Conservation (phyloP, 1,140 invertebrate species). For the Prorops nasuta region DNA sequence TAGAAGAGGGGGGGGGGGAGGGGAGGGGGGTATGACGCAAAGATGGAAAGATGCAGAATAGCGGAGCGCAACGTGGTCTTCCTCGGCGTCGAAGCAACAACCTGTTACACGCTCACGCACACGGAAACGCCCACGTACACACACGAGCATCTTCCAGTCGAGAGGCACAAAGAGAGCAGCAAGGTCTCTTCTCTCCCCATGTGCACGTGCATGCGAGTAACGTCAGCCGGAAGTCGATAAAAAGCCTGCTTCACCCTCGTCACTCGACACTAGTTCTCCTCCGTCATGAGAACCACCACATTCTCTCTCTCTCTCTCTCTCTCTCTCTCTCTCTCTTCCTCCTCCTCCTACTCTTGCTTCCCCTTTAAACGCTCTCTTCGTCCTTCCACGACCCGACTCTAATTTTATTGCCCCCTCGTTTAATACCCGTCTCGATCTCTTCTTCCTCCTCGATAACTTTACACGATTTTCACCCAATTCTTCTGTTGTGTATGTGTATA, state of each 20-base stretch:
- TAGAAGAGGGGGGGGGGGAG: no score
- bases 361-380: slow-evolving; percentile 5
- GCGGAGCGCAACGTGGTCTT: neutral
- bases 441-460: no score
- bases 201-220: slow-evolving; percentile 7
- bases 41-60: neutral
- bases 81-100: slow-evolving; percentile 22
- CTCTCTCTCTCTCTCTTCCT: neutral
- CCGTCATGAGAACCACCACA: slow-evolving; percentile 28
- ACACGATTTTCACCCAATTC: no score
- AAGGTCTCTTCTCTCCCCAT: no score
- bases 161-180: slow-evolving; percentile 44
- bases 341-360: slow-evolving; percentile 8
- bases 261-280: slow-evolving; percentile 45
- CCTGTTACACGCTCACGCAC: slow-evolving; percentile 32
- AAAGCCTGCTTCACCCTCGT: slow-evolving; percentile 56
- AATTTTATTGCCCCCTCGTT: neutral
- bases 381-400: neutral
- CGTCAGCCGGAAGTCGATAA: slow-evolving; percentile 53
- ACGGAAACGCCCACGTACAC: no score
- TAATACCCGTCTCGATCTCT: neutral
- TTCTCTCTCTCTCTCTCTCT: slow-evolving; percentile 3
- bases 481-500: no score
- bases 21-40: neutral
- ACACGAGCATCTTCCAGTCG: neutral